Base-by-base conservation (phyloP, 2,113 vertebrate genomes). In the Spizaetus ornatus region DNA sequence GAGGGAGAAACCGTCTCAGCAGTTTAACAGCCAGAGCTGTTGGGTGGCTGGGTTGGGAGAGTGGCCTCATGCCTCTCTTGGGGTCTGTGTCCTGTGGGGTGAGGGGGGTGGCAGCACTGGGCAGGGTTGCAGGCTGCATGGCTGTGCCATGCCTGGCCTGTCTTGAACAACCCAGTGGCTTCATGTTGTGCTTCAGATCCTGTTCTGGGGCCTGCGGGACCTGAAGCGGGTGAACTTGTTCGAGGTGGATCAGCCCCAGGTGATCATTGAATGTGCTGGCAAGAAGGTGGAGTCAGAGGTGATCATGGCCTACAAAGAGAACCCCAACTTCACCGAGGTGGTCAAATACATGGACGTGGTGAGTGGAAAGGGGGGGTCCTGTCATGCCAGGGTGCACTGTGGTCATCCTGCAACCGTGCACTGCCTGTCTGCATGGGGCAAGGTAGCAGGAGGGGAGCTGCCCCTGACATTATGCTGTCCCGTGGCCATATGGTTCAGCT, bases 161-260 rank as follows among this genome's bases (percentile, higher is more conserved):
- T 62, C 56, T 42, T 0, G 0, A 80, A 25, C n/a, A 82, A 32
- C 16, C 21, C 32, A 40, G 38, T 3, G 6, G 48, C 88, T 83
- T 88, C 3, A 3, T 62, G 10, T 74, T 84, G 70, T 92, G 78
- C 67, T 95, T 70, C 92, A 99, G 99, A 98, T 99, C 92, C 97
- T 99, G 70, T 99, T 99, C 98, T 99, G 99, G 99, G 99, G 99
- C 56, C 96, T 99, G 38, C 97, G 99, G 47, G 98, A 99, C 86
- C 98, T 99, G 77, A 99, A 98, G 88, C 93, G 98, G 34, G 98
- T 99, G 90, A 98, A 99, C 70, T 97, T 99, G 50, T 99, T 99
- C 2, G 98, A 99, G 92, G 99, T 99, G 83, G 98, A 99, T 80
- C 98, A 98, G 29, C 99, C 99, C 8, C 97, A 99, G 92, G 98